Percentiles rank a stretch among this genome's conserved stretches.
phyloP scores from a whole-genome alignment of 2,113 vertebrate species.

The Centrocercus urophasianus region DNA sequence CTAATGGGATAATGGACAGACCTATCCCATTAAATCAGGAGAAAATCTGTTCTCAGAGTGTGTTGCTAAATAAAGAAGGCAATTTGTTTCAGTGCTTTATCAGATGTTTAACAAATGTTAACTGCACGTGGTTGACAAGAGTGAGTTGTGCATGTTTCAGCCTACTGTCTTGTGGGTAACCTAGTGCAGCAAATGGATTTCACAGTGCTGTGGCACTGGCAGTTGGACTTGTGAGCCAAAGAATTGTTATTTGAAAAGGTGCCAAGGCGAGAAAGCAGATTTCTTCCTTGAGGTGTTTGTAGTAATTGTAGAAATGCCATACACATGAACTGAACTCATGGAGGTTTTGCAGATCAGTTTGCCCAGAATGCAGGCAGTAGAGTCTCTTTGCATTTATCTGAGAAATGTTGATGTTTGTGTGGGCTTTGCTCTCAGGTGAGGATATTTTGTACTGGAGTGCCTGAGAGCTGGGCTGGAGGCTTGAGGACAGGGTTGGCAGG shows the following conservation, averaged over 20 bases:
- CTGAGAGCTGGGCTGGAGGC: neutral
- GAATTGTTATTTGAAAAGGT: neutral
- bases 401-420: neutral
- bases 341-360: neutral
- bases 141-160: constrained; percentile 25
- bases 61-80: constrained; percentile 39
- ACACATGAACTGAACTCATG: neutral
- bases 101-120: constrained; percentile 49
- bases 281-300: constrained; percentile 4
- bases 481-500: neutral
- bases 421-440: neutral
- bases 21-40: constrained; percentile 27
- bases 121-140: neutral
- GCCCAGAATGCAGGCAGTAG: neutral
- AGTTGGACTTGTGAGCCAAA: neutral
- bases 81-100: constrained; percentile 54
- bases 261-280: neutral
- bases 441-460: neutral
- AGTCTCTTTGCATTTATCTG: neutral
- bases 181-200: constrained; percentile 32
- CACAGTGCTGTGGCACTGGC: neutral
- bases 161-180: neutral
- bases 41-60: constrained; percentile 32
- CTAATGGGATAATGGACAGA: constrained; percentile 33
- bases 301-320: neutral